Evolutionary conservation across 2,113 vertebrate species (phyloP).

Genomic region (Serinus canaria): DNA sequence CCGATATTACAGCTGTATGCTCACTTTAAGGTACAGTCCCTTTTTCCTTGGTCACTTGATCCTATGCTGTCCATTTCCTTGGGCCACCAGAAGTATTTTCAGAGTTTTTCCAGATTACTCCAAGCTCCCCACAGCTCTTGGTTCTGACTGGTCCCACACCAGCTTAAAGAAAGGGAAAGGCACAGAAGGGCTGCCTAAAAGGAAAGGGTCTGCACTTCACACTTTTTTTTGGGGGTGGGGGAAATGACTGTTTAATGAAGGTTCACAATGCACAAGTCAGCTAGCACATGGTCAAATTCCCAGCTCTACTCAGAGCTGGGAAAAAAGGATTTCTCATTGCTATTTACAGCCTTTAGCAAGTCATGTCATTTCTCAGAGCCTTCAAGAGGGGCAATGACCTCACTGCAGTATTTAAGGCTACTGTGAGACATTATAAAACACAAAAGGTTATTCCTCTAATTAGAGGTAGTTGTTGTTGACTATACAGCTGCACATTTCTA

Average conservation of each 20-base stretch:
- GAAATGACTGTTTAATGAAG: neutral
- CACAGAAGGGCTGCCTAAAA: neutral
- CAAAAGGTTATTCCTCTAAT: neutral
- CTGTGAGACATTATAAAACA: neutral
- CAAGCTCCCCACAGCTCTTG: fast-evolving
- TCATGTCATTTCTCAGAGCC: neutral
- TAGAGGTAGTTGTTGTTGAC: neutral
- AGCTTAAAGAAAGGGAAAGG: neutral
- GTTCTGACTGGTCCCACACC: neutral
- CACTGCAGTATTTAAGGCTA: neutral
- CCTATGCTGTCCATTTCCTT: neutral
- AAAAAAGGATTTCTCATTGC: neutral
- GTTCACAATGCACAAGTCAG: neutral
- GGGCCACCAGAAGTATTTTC: neutral
- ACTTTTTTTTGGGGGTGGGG: neutral
- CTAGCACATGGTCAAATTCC: neutral
- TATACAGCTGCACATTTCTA: neutral
- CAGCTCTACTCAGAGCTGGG: neutral
- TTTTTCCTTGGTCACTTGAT: neutral
- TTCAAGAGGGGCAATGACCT: neutral
- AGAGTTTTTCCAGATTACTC: neutral
- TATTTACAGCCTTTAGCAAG: neutral
- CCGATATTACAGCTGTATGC: neutral
- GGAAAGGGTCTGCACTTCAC: neutral
- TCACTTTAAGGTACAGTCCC: neutral